phyloP scores from a whole-genome alignment of 2,113 vertebrate genomes.

The Mus spicilegus region DNA sequence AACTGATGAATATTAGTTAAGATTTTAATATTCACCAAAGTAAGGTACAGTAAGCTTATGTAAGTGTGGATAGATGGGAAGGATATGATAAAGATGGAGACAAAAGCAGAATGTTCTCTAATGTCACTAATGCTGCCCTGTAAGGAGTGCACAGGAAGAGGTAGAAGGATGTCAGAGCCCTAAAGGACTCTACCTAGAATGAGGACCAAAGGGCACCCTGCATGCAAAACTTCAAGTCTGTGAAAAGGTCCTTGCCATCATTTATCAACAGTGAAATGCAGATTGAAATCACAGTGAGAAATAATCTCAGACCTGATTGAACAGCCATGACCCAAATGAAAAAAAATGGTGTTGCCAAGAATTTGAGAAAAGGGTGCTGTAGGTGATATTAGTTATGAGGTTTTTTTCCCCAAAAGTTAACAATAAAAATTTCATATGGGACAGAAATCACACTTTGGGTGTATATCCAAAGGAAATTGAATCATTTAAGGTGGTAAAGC shows the following conservation, averaged over 20 bases:
- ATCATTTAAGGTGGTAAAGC: neutral
- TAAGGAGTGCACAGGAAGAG: neutral
- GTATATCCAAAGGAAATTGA: neutral
- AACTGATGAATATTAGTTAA: neutral
- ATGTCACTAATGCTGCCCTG: neutral
- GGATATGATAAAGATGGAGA: neutral
- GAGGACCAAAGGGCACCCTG: neutral
- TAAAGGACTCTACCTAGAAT: slow-evolving; percentile 3
- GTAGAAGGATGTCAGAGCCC: neutral
- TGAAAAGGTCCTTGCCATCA: neutral
- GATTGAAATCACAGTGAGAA: neutral
- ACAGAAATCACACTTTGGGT: neutral
- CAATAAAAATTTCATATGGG: neutral
- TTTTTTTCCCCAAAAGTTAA: neutral
- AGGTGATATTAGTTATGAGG: neutral
- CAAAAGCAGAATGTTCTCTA: neutral
- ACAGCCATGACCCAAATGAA: neutral
- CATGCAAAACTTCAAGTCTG: neutral
- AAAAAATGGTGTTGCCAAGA: neutral
- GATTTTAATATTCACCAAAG: neutral
- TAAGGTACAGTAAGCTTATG: accelerated
- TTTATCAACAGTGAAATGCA: neutral
- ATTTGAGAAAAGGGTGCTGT: neutral
- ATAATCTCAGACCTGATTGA: neutral
- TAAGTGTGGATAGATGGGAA: neutral